A percentile compares a stretch with the other conserved stretches of the same genome.
Conservation (phyloP, 2,797 vertebrate genomes). For the Gallirallus australis region DNA sequence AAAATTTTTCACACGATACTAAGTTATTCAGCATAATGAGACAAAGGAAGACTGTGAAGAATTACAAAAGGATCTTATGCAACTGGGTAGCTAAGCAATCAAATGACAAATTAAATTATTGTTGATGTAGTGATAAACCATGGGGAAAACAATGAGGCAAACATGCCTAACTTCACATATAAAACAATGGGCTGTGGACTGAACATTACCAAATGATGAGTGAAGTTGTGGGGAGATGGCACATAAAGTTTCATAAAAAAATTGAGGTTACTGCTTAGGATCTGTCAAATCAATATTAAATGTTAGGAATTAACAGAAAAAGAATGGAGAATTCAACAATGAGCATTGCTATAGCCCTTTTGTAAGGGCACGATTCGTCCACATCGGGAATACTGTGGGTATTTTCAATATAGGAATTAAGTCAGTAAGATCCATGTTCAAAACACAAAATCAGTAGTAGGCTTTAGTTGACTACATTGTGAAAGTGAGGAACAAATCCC, state of each 20-base stretch:
- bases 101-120: constrained; percentile 47
- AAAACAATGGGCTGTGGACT: not conserved
- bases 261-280: not conserved
- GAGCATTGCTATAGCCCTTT: not conserved
- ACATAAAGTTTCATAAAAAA: not conserved
- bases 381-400: not conserved
- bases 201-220: not conserved
- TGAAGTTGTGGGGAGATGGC: not conserved
- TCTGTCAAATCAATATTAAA: not conserved
- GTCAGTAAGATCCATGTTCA: not conserved
- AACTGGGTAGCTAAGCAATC: constrained; percentile 31
- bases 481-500: not conserved
- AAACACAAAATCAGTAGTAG: not conserved
- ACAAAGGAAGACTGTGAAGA: constrained; percentile 34
- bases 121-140: not conserved
- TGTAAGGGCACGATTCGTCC: not conserved
- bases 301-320: not conserved
- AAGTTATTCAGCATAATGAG: not conserved
- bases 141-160: not conserved
- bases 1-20: not conserved
- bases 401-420: not conserved
- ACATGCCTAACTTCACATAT: not conserved
- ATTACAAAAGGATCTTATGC: constrained; percentile 45
- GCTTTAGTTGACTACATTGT: not conserved
- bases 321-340: not conserved